Evolutionary conservation across 1,140 invertebrate species (phyloP).

Genomic region (Adoxophyes honmai): DNA sequence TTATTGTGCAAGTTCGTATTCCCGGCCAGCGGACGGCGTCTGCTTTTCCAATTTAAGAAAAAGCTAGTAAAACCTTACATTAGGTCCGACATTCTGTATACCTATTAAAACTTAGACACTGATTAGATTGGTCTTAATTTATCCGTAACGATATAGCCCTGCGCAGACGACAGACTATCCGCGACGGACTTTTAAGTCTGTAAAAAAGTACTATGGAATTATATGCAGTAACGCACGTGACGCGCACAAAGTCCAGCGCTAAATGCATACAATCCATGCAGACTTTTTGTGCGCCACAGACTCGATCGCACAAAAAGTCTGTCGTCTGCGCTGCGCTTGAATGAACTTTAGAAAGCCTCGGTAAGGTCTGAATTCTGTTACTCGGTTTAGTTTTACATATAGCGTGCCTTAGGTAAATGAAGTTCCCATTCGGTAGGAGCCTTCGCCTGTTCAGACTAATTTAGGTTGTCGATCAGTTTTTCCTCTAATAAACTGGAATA

Average conservation of each 20-base stretch:
- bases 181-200: no score
- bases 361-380: neutral
- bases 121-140: neutral
- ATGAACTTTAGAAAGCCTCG: no score
- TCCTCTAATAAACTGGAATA: neutral
- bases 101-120: neutral
- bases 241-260: no score
- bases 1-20: constrained; percentile 60
- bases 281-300: no score
- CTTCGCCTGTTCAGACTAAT: neutral
- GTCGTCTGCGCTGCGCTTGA: no score
- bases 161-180: neutral
- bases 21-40: constrained; percentile 44
- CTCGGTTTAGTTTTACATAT: neutral
- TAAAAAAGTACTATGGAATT: no score
- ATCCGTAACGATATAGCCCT: neutral
- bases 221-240: no score
- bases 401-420: neutral
- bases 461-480: constrained; percentile 2
- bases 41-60: constrained; percentile 66
- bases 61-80: constrained; percentile 48
- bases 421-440: neutral
- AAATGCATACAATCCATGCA: no score
- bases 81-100: no score
- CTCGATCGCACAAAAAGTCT: no score